These are phyloP conservation scores for Oreonectes daqikongensis DNA, from an alignment of 2,797 vertebrate species.

Conservation along the genomic window DNA sequence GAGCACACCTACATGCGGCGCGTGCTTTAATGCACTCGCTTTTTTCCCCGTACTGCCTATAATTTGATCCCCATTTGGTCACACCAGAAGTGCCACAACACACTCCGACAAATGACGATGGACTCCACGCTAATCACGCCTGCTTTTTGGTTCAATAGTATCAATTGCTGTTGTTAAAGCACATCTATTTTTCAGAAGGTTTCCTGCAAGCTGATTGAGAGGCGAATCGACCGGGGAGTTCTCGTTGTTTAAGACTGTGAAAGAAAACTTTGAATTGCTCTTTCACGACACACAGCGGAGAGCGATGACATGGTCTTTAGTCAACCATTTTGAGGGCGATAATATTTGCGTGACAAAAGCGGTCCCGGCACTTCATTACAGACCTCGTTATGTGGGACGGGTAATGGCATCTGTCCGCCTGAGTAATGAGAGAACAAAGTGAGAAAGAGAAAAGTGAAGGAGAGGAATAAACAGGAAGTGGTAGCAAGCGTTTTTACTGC, in stretches of 20 bases:
- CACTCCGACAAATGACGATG: slow-evolving; percentile 30
- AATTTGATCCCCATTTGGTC: slow-evolving; percentile 48
- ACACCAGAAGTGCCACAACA: slow-evolving; percentile 15
- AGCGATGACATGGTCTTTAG: slow-evolving; percentile 50
- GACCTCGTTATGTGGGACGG: slow-evolving; percentile 37
- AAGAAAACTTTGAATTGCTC: slow-evolving; percentile 33
- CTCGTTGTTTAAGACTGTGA: background rate
- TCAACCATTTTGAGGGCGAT: slow-evolving; percentile 45
- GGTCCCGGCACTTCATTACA: slow-evolving; percentile 46
- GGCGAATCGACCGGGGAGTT: background rate
- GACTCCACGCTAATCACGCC: slow-evolving; percentile 45
- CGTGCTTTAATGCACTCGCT: slow-evolving; percentile 27
- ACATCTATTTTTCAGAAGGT: slow-evolving; percentile 23
- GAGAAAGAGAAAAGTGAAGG: slow-evolving; percentile 18
- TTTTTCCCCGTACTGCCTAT: slow-evolving; percentile 9
- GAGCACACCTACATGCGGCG: slow-evolving; percentile 53
- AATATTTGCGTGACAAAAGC: slow-evolving; percentile 36
- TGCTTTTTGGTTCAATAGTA: slow-evolving; percentile 43
- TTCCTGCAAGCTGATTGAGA: slow-evolving; percentile 11
- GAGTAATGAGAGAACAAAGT: slow-evolving; percentile 19
- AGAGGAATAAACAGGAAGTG: slow-evolving; percentile 36
- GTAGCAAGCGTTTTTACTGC: background rate
- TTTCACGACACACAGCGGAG: slow-evolving; percentile 14
- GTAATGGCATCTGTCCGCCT: slow-evolving; percentile 45
- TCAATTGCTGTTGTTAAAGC: slow-evolving; percentile 41